These are phyloP conservation scores for Microcebus jonahi DNA, from an alignment of 2,113 vertebrate species.

Conservation along the genomic window DNA sequence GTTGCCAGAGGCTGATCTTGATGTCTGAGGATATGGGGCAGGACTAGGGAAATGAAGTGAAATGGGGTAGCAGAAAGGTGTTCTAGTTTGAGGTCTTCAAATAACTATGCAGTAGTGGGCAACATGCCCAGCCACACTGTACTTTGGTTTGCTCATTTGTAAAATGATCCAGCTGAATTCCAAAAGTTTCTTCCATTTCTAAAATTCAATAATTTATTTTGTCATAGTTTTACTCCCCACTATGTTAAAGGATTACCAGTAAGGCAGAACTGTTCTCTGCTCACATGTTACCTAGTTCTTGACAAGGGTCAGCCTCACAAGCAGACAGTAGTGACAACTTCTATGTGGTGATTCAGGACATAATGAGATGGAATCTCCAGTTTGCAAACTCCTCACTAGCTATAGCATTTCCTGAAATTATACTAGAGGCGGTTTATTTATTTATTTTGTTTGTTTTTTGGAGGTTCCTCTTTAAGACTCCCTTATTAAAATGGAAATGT, in stretches of 20 bases:
- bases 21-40: background rate
- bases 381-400: background rate
- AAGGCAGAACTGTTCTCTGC: background rate
- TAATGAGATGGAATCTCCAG: background rate
- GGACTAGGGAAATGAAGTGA: background rate
- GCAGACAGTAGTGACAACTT: background rate
- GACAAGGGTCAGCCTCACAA: background rate
- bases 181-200: background rate
- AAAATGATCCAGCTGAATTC: background rate
- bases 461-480: background rate
- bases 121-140: background rate
- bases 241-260: background rate
- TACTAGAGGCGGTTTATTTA: background rate
- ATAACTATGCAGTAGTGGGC: background rate
- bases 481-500: conserved; percentile 1
- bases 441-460: background rate
- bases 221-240: background rate
- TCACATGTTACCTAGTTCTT: background rate
- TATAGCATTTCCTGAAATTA: background rate
- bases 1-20: background rate
- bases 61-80: background rate
- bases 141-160: background rate
- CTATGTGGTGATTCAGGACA: background rate
- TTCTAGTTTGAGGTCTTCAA: background rate
- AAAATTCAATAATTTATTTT: conserved; percentile 29